Base-by-base conservation (phyloP, 2,888 invertebrate species). In the Phyto melanocephala region DNA sequence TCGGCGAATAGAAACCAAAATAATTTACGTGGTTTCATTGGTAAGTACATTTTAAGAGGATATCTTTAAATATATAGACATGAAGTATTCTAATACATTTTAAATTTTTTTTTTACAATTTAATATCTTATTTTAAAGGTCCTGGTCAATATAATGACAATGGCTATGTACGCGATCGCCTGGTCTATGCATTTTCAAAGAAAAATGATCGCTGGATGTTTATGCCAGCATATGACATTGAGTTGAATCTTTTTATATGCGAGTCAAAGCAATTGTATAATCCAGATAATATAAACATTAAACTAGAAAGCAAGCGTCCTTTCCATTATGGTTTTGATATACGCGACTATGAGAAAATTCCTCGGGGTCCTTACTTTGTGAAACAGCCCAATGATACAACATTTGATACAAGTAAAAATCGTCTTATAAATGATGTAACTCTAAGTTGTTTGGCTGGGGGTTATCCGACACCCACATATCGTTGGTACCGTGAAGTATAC, bases 401-500 rank as follows among this genome's bases (percentile, higher is more conserved):
- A 13, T 97, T 96, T 91, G 98, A 98, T 91, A 93, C 95, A 8
- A 94, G 95, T 10, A 94, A 94, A 86, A 93, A 94, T 84, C 94
- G 94, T 84, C 89, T 93, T 62, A 92, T 92, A 17, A 95, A 96
- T 88, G 95, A 96, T 91, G 94, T 97, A 0, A 93, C 95, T 8
- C 90, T 98, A 10, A 95, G 95, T 85, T 97, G 97, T 87, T 92
- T 96, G 77, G 96, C 96, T 85, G 95, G 94, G 84, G 98, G 98
- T 0, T 98, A 95, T 90, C 98, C 98, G 4, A 94, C 96, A 22
- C 98, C 98, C 0, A 94, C 94, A 0, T 98, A 98, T 88, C 94
- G 95, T 87, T 98, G 97, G 98, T 98, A 93, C 89, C 94, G 95
- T 88, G 97, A 97, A 92, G 95, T 96, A 86, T 97, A 96, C 89